Evolutionary conservation across 1,140 invertebrate species (phyloP), one percentile per base, ranked within the genome.

Genomic region (Spodoptera frugiperda): DNA sequence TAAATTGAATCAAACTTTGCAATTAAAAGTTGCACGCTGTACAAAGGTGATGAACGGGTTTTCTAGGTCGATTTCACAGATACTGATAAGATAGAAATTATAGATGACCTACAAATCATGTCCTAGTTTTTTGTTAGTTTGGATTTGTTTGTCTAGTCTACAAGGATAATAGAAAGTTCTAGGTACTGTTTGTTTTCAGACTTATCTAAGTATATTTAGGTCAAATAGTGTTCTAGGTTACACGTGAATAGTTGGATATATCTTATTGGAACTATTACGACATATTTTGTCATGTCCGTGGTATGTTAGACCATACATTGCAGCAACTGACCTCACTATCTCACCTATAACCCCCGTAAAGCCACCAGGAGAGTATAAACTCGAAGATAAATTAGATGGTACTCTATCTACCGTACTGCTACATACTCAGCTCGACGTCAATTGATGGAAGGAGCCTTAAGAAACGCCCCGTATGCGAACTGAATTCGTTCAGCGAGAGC

Each of bases 1-100:
- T 71, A 83, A 82, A 86, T 84, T 85, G 71, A 84, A 86, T 88
- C 83, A 81, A 86, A 85, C 81, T 84, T 84, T 77, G 77, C 81
- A 84, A 88, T 88, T 88, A 88, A 86, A 88, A 88, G 77, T 88
- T 86, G 33, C 76, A 44, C 67, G 46, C 25, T n/a, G 6, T 55
- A 55, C 53, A 21, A 44, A 71, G 68, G 68, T 54, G 68, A 17
- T 44, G 68, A 30, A 39, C 17, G 14, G 15, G n/a, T 67, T 44
- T 49, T 19, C 5, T 65, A 3, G 12, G 11, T 25, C 8, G 17
- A 10, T 14, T 19, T n/a, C n/a, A 14, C 11, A 25, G 17, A 14
- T 12, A 39, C 14, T 59, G 14, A 8, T 51, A n/a, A n/a, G 10
- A 51, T n/a, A n/a, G 12, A n/a, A n/a, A 51, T 51, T 14, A 51